A percentile compares a stretch with the other conserved stretches of the same genome.
These are phyloP conservation scores for Odocoileus virginianus DNA, from an alignment of 2,113 vertebrate genomes.

Conservation along the genomic window DNA sequence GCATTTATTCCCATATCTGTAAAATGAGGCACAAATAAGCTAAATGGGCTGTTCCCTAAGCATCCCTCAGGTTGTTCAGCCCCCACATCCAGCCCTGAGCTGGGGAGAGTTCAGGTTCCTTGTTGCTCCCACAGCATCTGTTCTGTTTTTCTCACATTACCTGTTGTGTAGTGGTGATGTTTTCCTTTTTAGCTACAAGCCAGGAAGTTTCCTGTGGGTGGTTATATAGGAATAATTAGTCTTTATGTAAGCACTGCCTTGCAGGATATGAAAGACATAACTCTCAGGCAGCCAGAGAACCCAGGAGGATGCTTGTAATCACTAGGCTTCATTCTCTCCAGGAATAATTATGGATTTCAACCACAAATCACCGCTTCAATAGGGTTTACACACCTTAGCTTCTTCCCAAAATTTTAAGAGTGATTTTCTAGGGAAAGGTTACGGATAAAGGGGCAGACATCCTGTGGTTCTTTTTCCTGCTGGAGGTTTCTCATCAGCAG, in stretches of 20 bases:
- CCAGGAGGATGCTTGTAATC: neutral
- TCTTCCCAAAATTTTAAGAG: neutral
- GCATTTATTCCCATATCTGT: neutral
- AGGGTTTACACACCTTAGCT: neutral
- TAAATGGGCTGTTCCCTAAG: neutral
- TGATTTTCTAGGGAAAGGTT: conserved; percentile 5
- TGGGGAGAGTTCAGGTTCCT: neutral
- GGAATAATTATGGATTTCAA: conserved; percentile 9
- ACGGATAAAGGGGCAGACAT: neutral
- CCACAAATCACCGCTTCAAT: conserved; percentile 21
- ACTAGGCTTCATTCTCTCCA: neutral
- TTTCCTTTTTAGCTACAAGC: conserved; percentile 14
- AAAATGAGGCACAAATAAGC: neutral
- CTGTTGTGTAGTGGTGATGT: neutral
- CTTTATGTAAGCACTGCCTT: conserved; percentile 29
- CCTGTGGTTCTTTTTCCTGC: neutral
- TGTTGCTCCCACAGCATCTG: neutral
- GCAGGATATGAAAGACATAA: conserved; percentile 35
- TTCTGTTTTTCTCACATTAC: neutral
- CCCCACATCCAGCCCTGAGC: neutral
- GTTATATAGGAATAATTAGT: conserved; percentile 34
- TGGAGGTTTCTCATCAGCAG: neutral
- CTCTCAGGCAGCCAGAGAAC: neutral
- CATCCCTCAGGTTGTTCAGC: neutral
- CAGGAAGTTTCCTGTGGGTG: neutral